Conservation (phyloP, 2,888 invertebrate genomes). For the Incurvaria masculella region DNA sequence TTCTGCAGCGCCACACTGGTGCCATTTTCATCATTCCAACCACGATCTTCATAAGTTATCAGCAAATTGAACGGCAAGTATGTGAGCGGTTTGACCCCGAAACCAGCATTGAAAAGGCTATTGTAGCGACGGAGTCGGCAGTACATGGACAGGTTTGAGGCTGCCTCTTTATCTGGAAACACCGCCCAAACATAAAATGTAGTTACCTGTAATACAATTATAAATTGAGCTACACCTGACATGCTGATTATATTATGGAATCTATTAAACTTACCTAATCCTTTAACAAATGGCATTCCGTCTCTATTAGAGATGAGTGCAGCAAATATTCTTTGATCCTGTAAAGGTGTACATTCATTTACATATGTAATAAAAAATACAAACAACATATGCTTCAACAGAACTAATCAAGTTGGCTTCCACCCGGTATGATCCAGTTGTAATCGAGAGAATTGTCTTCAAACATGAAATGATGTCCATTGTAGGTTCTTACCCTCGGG, state of each 20-base stretch:
- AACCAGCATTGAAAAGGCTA: slow-evolving; percentile 56
- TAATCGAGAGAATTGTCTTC: not conserved
- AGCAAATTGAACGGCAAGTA: slow-evolving; percentile 73
- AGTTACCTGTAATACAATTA: no score
- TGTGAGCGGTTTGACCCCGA: slow-evolving; percentile 53
- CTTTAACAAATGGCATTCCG: no score
- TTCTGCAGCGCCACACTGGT: no score
- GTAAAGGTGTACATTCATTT: no score
- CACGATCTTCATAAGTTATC: no score
- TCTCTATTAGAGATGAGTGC: slow-evolving; percentile 48
- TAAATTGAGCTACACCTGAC: no score
- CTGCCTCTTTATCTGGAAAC: not conserved
- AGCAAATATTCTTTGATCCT: slow-evolving; percentile 69
- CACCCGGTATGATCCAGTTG: not conserved
- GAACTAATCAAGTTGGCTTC: not conserved
- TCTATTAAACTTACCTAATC: no score
- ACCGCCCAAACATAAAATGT: no score
- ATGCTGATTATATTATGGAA: no score
- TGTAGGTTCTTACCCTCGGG: slow-evolving; percentile 55
- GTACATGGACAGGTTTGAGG: slow-evolving; percentile 24
- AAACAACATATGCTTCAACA: no score
- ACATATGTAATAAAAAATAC: no score
- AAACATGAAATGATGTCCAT: not conserved
- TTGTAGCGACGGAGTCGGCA: slow-evolving; percentile 63
- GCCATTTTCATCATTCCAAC: no score